Conservation (phyloP, 2,797 vertebrate species). For the Enteromius radiatus region DNA sequence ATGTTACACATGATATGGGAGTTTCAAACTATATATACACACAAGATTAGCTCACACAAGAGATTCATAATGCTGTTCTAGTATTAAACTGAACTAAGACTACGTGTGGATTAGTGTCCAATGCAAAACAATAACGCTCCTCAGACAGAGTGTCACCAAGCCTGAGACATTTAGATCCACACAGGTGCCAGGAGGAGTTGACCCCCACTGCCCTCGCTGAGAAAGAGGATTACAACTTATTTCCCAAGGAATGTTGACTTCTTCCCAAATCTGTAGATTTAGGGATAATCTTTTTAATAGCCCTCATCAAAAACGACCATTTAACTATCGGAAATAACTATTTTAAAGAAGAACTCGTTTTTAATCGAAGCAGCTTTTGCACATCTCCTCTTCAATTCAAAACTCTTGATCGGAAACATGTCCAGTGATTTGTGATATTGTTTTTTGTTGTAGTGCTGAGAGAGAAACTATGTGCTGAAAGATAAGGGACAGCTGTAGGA, state of each 20-base stretch:
- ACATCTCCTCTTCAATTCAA: neutral
- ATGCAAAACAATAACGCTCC: neutral
- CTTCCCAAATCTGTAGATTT: conserved; percentile 4
- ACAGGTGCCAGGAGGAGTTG: conserved; percentile 34
- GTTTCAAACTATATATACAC: neutral
- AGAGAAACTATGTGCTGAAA: conserved; percentile 16
- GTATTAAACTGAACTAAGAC: conserved; percentile 2
- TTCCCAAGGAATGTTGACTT: conserved; percentile 19
- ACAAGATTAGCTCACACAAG: neutral
- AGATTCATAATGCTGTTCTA: neutral
- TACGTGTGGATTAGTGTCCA: conserved; percentile 3
- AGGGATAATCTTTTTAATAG: conserved; percentile 7
- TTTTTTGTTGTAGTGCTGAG: neutral
- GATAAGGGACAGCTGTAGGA: conserved; percentile 57
- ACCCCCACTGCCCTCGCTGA: neutral
- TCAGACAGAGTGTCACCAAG: conserved; percentile 39
- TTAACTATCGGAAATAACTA: neutral
- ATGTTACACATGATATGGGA: too few species aligned
- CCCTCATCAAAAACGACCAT: neutral
- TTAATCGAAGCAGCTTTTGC: neutral
- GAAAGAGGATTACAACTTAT: conserved; percentile 41
- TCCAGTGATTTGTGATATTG: conserved; percentile 13
- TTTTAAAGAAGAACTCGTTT: neutral
- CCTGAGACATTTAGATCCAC: conserved; percentile 23
- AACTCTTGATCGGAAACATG: neutral